Evolutionary conservation across 2,113 vertebrate genomes (phyloP), one percentile per base, ranked within the genome.

Genomic region (Uria lomvia): DNA sequence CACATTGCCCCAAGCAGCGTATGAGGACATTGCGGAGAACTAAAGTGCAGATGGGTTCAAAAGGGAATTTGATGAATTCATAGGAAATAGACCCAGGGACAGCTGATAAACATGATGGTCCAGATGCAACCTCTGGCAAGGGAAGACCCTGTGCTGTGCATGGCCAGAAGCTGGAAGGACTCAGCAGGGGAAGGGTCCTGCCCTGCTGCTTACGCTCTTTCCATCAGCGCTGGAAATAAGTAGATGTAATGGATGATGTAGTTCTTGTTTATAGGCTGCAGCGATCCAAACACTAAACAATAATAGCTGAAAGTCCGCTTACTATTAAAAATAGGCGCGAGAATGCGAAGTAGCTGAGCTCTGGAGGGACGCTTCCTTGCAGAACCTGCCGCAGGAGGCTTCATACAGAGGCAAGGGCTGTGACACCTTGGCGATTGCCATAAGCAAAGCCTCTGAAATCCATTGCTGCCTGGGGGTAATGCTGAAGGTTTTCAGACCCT

Each of bases 271-370:
- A 56, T 6, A 70, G 59, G 68, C 43, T 92, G 52, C 27, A 88
- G 62, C 4, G 1, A 92, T 36, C 58, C 75, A 83, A 86, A 83
- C 8, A 5, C 52, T 56, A 47, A 83, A 50, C n/a, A 71, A 14
- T 14, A 55, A 22, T 15, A 76, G 30, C 26, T 82, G n/a, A 45
- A 87, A 74, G 38, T 53, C 68, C 21, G 9, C n/a, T 91, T 70
- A 34, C 6, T 73, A 15, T 60, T 66, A 68, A 93, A 97, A 90
- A 88, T 18, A 85, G 72, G 75, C 90, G 72, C n/a, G 49, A 80
- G 47, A 85, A 82, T 86, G 24, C 94, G 94, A 97, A 93, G 80
- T 91, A 81, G 77, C 76, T 58, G 34, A 92, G 65, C 67, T 90
- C 94, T 92, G 63, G 82, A 92, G 84, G 66, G 68, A 88, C 59